Evolutionary conservation across 1,140 invertebrate genomes (phyloP).

Genomic region (Colletes latitarsis): DNA sequence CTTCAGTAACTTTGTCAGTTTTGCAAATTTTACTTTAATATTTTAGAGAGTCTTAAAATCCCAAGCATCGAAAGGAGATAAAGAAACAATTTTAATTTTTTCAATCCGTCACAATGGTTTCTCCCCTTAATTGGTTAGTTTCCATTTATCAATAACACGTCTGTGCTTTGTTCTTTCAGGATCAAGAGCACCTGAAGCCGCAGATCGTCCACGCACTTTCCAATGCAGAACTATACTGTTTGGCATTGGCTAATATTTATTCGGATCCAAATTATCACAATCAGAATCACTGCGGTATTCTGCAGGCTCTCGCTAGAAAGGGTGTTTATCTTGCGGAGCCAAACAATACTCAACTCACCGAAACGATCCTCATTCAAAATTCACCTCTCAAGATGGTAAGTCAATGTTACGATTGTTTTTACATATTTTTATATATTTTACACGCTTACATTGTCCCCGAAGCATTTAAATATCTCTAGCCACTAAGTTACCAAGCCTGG

Average conservation of each 20-base stretch:
- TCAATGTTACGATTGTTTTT: background rate
- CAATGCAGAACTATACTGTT: conserved; percentile 97
- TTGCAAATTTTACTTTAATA: no score
- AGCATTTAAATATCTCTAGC: no score
- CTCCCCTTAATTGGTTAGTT: no score
- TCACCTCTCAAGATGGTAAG: conserved; percentile 96
- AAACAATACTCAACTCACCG: conserved; percentile 93
- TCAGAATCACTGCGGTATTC: conserved; percentile 96
- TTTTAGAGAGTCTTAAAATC: no score
- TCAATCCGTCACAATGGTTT: no score
- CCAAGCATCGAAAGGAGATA: no score
- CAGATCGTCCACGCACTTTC: conserved; percentile 95
- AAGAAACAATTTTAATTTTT: no score
- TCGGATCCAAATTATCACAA: conserved; percentile 97
- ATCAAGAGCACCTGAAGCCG: conserved; percentile 96
- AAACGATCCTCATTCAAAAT: conserved; percentile 97
- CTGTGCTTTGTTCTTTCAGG: conserved; percentile 82
- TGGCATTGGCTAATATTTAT: conserved; percentile 97
- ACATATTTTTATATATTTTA: background rate
- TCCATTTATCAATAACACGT: background rate
- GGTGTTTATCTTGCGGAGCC: conserved; percentile 93
- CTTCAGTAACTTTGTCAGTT: no score
- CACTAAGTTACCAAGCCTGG: no score
- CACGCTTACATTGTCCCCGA: no score
- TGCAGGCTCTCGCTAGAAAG: conserved; percentile 95